Base-by-base conservation (phyloP, 1,140 invertebrate species). In the Atta texana region DNA sequence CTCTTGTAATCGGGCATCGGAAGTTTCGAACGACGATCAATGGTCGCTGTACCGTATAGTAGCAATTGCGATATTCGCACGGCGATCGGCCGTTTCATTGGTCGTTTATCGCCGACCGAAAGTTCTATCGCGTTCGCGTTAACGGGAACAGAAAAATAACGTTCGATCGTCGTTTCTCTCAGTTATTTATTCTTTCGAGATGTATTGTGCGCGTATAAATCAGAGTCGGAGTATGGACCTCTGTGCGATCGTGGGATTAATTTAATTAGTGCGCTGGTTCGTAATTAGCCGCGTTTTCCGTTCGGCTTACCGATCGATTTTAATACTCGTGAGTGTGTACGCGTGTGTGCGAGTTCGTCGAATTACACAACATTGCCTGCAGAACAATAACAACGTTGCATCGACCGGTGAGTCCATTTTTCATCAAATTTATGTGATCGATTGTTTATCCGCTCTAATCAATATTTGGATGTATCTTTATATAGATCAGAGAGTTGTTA, bases 201-300 rank as follows among this genome's bases (percentile, higher is more conserved):
- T 78, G 59, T 31, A 78, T 78, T 57, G 72, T 31, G 61, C 44
- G 75, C 21, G 63, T 68, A 69, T 68, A 68, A 68, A 80, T 80
- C 63, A 68, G 63, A 14, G 14, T 21, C 63, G 39, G 39, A 18
- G n/a, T 34, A 55, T 69, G 49, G 55, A 68, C 28, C n/a, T 7
- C 75, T n/a, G 75, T 24, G 21, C 57, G 44, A 80, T 68, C 53
- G 77, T 18, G 77, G 59, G 63, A 68, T 80, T 68, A 68, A 80
- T 80, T 80, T 68, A 68, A 80, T 80, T 80, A 80, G 77, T 18
- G 31, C 63, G 49, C 63, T 34, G 63, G 18, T 55, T 66, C 28
- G 63, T 68, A 80, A 80, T 80, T 80, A 80, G 77, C 31, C 49
- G 63, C 61, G 49, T 55, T 69, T 80, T 68, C 63, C 49, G 49